Conservation (phyloP, 2,113 vertebrate genomes). For the Podarcis muralis region DNA sequence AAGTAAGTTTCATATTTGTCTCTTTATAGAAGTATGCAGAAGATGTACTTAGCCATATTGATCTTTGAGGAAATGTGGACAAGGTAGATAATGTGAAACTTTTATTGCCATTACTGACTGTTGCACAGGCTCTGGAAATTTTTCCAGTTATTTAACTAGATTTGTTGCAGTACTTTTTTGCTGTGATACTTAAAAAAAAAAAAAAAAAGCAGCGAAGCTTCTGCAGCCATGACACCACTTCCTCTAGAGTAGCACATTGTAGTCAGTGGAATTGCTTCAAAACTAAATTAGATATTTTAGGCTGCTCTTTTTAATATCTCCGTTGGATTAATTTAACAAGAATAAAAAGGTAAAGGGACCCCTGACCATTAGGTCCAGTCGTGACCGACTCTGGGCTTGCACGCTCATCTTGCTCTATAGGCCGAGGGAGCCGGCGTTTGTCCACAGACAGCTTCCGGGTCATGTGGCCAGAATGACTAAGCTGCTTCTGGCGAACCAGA, state of each 20-base stretch:
- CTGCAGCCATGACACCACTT: neutral
- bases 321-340: neutral
- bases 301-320: neutral
- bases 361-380: too few species aligned
- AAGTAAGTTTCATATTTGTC: constrained; percentile 62
- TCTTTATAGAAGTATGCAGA: constrained; percentile 67
- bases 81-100: constrained; percentile 67
- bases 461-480: too few species aligned
- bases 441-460: too few species aligned
- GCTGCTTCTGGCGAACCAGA: too few species aligned
- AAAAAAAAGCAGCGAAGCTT: constrained; percentile 30
- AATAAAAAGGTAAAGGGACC: too few species aligned
- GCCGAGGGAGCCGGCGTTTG: too few species aligned
- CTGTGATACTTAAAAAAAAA: constrained; percentile 49
- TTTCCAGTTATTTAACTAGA: constrained; percentile 63
- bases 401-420: too few species aligned
- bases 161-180: constrained; percentile 58
- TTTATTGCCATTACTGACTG: constrained; percentile 67
- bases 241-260: neutral
- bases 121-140: constrained; percentile 63
- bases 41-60: constrained; percentile 64
- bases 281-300: neutral
- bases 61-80: constrained; percentile 69
- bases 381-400: too few species aligned
- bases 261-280: neutral